phyloP scores from a whole-genome alignment of 2,113 vertebrate species.

The Ivindomyrus marchei region DNA sequence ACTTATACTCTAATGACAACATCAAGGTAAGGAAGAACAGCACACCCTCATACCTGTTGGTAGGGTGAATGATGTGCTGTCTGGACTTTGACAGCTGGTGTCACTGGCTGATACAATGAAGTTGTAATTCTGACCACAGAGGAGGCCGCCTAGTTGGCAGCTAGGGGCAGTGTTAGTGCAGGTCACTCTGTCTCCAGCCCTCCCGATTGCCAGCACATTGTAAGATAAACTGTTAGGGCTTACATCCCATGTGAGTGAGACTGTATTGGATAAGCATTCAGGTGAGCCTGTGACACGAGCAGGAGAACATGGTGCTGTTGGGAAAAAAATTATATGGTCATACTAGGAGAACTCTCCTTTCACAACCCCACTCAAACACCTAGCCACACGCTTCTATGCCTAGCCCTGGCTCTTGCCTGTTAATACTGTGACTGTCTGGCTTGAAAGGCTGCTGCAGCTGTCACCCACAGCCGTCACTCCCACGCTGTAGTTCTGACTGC shows the following conservation, averaged over 20 bases:
- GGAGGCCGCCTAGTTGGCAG: constrained; percentile 45
- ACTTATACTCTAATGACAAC: background rate
- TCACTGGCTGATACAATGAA: constrained; percentile 42
- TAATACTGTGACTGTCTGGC: constrained; percentile 4
- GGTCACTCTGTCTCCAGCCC: constrained; percentile 13
- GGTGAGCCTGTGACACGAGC: constrained; percentile 37
- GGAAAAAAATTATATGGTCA: background rate
- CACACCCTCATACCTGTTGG: constrained; percentile 41
- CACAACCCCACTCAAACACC: background rate
- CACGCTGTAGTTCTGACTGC: constrained; percentile 52
- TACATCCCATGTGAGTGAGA: constrained; percentile 43
- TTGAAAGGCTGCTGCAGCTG: constrained; percentile 41
- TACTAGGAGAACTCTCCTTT: background rate
- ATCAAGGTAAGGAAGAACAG: background rate
- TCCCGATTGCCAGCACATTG: constrained; percentile 24
- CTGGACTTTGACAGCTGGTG: constrained; percentile 41
- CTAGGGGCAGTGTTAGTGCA: constrained; percentile 39
- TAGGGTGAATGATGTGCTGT: constrained; percentile 38
- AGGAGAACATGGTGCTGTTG: constrained; percentile 50
- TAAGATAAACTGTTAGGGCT: constrained; percentile 40
- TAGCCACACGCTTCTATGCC: too few species aligned
- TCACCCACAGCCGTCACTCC: constrained; percentile 39
- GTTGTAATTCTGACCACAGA: constrained; percentile 41
- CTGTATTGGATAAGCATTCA: constrained; percentile 33
- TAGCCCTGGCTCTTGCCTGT: background rate